Conservation (phyloP, 2,797 vertebrate species). For the Enteromius trimaculatus region DNA sequence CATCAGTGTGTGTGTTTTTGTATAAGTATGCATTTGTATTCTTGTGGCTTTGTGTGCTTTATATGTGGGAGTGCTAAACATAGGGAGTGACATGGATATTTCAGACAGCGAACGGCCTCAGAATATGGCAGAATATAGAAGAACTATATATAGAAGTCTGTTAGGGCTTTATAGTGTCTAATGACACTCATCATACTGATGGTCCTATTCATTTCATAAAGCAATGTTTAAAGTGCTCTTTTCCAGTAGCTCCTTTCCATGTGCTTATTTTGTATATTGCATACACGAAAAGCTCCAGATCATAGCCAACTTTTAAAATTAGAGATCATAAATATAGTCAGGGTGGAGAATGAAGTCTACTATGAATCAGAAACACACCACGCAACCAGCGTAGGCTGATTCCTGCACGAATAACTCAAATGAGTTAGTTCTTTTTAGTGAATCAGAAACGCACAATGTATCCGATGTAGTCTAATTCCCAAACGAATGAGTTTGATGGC, state of each 20-base stretch:
- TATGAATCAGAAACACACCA: not conserved
- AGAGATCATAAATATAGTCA: not conserved
- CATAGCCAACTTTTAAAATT: not conserved
- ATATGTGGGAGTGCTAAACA: conserved; percentile 30
- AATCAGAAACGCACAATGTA: not conserved
- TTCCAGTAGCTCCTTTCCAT: not conserved
- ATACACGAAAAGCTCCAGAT: not conserved
- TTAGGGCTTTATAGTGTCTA: conserved; percentile 43
- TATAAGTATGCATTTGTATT: conserved; percentile 31
- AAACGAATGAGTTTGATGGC: not conserved
- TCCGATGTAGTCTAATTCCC: not conserved
- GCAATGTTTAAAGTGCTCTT: not conserved
- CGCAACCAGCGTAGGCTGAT: not conserved
- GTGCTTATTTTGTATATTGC: not conserved
- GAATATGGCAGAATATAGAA: conserved; percentile 44
- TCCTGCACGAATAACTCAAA: not conserved
- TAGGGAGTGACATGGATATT: conserved; percentile 55
- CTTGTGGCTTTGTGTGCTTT: conserved; percentile 42
- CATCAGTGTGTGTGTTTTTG: conserved; percentile 19
- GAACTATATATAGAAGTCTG: conserved; percentile 17
- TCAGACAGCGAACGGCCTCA: conserved; percentile 45
- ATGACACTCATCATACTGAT: not conserved
- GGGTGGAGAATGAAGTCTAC: not conserved
- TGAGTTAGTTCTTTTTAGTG: not conserved
- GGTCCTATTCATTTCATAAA: not conserved